Evolutionary conservation across 2,888 invertebrate genomes (phyloP), one percentile per base, ranked within the genome.

Genomic region (Agrotis clavis): DNA sequence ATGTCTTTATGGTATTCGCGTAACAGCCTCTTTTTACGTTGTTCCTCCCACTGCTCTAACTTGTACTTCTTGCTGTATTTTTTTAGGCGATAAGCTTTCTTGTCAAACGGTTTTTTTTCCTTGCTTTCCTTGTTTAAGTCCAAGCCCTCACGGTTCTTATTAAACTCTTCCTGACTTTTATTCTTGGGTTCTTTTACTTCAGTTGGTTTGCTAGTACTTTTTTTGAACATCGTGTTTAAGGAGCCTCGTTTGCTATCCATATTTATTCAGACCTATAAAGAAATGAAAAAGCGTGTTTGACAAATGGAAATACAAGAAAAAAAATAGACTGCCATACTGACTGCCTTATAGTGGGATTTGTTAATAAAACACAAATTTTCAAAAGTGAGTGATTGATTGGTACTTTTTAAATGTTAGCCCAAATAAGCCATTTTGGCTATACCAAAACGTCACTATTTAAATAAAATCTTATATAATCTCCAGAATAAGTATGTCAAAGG

Each of bases 61-160:
- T 97, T 97, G 78, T 97, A 97, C 87, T 97, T 97, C 67, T 97
- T 97, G 85, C 97, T 97, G 87, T 98, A 98, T 86, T 97, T 97
- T 84, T 97, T 96, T 50, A 97, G 85, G 50, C 98, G 95, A 88
- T 97, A 98, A 41, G 96, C 94, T 80, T 97, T 97, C 87, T 98
- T 98, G 84, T 98, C 97, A 89, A 98, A 98, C 0, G 96, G 96
- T 88, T 97, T 97, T 84, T 97, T 97, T 1, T 90, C 91, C 30
- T 81, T 65, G 9, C 80, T 76, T 80, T 90, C 89, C 30, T 77
- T 65, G 14, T 83, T 76, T 77, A 80, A 50, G 72, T 71, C 70
- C 73, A 78, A 51, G 11, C 70, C 86, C 59, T 87, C 81, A 7
- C 93, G 89, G 53, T 91, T 93, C 54, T 91, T 89, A 76, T 94